Conservation (phyloP, 2,113 vertebrate genomes). For the Hepsetus odoe region DNA sequence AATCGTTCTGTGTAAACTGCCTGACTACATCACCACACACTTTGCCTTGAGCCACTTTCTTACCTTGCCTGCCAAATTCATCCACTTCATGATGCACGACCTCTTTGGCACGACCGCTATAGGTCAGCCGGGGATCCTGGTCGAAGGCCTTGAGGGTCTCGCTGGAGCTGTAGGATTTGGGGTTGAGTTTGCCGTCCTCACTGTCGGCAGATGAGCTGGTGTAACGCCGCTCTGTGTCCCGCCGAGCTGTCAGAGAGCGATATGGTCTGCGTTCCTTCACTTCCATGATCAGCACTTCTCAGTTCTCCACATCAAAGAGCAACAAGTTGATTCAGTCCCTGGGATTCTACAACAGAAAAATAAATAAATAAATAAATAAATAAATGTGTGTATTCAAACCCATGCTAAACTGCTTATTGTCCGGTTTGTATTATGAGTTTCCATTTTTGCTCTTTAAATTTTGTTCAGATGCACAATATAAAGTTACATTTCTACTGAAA, state of each 20-base stretch:
- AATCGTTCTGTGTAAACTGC: no score
- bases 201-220: conserved; percentile 94
- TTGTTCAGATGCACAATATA: neutral
- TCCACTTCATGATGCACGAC: conserved; percentile 93
- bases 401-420: neutral
- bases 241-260: conserved; percentile 91
- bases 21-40: no score
- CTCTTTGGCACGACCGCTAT: conserved; percentile 88
- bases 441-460: neutral
- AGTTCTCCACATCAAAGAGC: conserved; percentile 82
- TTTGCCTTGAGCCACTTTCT: conserved; percentile 42
- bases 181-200: conserved; percentile 87
- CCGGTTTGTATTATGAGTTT: neutral
- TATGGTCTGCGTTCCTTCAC: conserved; percentile 96
- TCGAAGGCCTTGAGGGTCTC: conserved; percentile 98
- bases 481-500: neutral
- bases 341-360: conserved; percentile 67
- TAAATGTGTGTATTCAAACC: neutral
- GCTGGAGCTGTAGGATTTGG: conserved; percentile 97
- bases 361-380: neutral
- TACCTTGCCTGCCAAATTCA: conserved; percentile 90
- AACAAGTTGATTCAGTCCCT: conserved; percentile 65
- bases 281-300: conserved; percentile 86
- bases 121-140: conserved; percentile 88
- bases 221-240: conserved; percentile 90